Percentiles rank a stretch among this genome's conserved stretches.
phyloP scores from a whole-genome alignment of 1,140 invertebrate species.

The Glossosoma conforme region DNA sequence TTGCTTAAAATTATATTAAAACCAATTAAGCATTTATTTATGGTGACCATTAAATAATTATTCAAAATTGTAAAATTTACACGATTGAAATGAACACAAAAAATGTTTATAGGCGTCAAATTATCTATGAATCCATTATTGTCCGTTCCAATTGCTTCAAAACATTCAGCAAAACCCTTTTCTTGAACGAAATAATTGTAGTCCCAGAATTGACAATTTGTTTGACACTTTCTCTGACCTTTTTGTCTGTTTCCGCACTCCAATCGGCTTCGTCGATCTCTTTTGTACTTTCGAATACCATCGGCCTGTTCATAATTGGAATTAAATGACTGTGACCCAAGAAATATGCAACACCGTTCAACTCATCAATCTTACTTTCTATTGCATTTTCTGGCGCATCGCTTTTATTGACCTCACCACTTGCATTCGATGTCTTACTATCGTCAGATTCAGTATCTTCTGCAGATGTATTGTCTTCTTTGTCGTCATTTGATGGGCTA shows the following conservation, averaged over 20 bases:
- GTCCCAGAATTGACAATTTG: conserved; percentile 10
- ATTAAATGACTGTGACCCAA: conserved; percentile 27
- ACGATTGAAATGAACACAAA: too few species aligned
- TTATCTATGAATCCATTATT: too few species aligned
- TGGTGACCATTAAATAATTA: too few species aligned
- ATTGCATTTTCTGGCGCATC: background rate
- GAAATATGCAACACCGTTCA: conserved; percentile 10
- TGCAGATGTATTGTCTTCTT: background rate
- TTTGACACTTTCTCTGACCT: conserved; percentile 21
- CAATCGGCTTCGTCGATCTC: conserved; percentile 17
- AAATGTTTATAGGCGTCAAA: too few species aligned
- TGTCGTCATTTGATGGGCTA: background rate
- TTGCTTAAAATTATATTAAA: too few species aligned
- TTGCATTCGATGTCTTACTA: background rate
- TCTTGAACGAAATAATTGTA: conserved; percentile 19
- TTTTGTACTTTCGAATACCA: conserved; percentile 18
- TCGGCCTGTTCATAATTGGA: conserved; percentile 15
- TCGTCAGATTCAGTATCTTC: background rate
- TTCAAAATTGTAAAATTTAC: too few species aligned
- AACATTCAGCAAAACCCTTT: conserved; percentile 20
- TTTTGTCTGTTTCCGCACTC: conserved; percentile 9
- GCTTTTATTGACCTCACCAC: background rate
- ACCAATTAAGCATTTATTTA: too few species aligned
- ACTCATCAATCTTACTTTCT: conserved; percentile 4
- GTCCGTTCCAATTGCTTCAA: conserved; percentile 21